phyloP scores from a whole-genome alignment of 2,888 invertebrate species.

The Trachelus tabidus region DNA sequence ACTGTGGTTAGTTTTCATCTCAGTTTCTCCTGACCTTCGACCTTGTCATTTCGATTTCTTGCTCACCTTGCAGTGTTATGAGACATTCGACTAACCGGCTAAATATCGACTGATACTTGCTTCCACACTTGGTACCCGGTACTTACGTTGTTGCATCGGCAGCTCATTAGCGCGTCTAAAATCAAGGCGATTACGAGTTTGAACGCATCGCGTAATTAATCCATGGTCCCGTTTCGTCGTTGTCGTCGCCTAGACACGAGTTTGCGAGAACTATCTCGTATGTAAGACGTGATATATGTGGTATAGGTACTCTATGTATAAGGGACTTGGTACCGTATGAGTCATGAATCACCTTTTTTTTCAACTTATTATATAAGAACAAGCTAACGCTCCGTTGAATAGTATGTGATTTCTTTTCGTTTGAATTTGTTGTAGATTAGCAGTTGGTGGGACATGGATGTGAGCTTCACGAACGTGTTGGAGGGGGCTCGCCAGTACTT shows the following conservation, averaged over 20 bases:
- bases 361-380: neutral
- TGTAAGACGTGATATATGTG: neutral
- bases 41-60: neutral
- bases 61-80: neutral
- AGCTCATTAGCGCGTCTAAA: neutral
- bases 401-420: neutral
- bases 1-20: neutral
- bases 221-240: neutral
- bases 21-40: neutral
- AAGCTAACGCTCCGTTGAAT: neutral
- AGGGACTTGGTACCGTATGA: neutral
- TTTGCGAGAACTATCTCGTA: neutral
- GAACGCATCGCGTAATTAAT: neutral
- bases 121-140: neutral
- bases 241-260: neutral
- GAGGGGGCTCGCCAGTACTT: slow-evolving; percentile 87
- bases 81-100: neutral
- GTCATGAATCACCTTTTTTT: neutral
- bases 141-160: neutral
- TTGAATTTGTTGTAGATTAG: slow-evolving; percentile 48
- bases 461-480: slow-evolving; percentile 82
- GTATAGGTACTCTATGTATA: neutral
- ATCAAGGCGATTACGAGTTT: neutral
- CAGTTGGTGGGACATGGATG: slow-evolving; percentile 76
- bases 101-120: neutral